Evolutionary conservation across 2,113 vertebrate genomes (phyloP).

Genomic region (Cochlearius cochlearius): DNA sequence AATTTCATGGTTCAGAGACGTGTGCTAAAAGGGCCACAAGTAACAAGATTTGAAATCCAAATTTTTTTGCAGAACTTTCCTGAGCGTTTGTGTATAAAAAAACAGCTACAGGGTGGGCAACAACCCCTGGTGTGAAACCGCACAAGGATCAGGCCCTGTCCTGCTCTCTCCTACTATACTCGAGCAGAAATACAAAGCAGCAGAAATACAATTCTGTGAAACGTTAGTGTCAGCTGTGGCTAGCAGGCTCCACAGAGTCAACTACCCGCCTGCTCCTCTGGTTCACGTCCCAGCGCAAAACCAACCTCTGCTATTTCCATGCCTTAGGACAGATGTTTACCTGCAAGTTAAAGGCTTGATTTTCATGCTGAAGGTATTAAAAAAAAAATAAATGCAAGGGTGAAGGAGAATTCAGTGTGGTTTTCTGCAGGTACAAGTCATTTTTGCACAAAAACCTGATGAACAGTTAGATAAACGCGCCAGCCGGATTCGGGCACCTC

Average conservation of each 20-base stretch:
- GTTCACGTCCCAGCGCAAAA: background rate
- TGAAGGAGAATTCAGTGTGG: background rate
- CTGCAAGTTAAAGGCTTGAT: accelerated
- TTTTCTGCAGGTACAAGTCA: background rate
- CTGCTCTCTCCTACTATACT: background rate
- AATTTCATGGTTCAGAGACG: background rate
- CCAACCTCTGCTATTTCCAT: background rate
- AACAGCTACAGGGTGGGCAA: background rate
- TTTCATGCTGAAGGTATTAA: background rate
- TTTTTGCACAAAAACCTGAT: background rate
- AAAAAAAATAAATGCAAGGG: accelerated
- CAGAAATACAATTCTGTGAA: background rate
- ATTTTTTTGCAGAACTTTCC: background rate
- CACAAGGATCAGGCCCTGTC: background rate
- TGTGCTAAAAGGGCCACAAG: background rate
- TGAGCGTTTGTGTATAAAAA: accelerated
- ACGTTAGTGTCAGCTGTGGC: background rate
- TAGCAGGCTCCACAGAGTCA: background rate
- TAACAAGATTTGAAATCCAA: background rate
- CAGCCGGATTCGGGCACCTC: background rate
- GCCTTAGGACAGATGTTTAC: background rate
- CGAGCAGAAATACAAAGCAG: background rate
- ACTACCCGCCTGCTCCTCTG: background rate
- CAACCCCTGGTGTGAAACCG: background rate
- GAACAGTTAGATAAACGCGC: background rate